These are phyloP conservation scores for Lamellibrachia satsuma DNA, from an alignment of 2,888 invertebrate species.

Conservation along the genomic window DNA sequence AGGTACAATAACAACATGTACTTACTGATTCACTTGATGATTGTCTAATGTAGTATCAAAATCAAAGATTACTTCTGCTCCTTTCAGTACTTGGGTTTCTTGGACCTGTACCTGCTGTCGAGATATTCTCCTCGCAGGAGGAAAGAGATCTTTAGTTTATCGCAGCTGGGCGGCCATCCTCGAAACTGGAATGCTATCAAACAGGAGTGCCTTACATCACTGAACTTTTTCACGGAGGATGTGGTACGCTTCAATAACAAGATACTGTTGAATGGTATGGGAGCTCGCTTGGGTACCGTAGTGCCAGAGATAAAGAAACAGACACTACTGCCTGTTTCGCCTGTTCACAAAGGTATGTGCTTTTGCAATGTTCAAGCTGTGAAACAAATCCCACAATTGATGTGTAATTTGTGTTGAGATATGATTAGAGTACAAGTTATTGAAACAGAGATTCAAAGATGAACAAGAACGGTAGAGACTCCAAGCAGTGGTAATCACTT, in stretches of 20 bases:
- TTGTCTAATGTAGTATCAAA: background rate
- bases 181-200: conserved; percentile 83
- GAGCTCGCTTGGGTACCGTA: background rate
- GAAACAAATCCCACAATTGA: background rate
- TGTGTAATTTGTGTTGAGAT: background rate
- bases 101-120: conserved; percentile 77
- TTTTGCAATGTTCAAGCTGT: background rate
- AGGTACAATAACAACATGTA: no score
- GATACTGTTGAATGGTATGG: conserved; percentile 35
- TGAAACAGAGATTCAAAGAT: background rate
- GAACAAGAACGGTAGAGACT: no score
- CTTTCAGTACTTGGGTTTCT: conserved; percentile 78
- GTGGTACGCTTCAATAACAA: conserved; percentile 54
- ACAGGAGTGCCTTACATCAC: conserved; percentile 72
- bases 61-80: conserved; percentile 20
- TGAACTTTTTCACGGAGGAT: conserved; percentile 73
- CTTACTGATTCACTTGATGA: background rate
- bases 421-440: background rate
- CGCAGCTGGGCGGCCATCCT: conserved; percentile 76
- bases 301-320: background rate
- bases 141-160: conserved; percentile 71
- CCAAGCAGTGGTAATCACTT: no score
- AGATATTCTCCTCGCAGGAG: conserved; percentile 74
- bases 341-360: background rate
- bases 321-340: background rate